Evolutionary conservation across 2,113 vertebrate species (phyloP).

Genomic region (Chascanopsetta lugubris): DNA sequence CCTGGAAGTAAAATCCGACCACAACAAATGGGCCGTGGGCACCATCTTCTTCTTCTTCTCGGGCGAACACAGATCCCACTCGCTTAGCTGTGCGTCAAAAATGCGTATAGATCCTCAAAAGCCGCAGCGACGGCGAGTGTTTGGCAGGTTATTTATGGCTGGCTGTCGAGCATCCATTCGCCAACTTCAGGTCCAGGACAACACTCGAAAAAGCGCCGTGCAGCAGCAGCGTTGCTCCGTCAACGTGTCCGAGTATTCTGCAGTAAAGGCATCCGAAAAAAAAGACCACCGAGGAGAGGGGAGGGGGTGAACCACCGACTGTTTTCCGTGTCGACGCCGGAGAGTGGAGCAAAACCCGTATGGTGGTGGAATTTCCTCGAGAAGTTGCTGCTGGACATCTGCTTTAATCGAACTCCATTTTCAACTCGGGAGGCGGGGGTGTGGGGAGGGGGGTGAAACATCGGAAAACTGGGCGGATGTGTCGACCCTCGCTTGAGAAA

Average conservation of each 20-base stretch:
- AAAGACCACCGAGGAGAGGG: neutral
- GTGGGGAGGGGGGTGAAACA: conserved; percentile 71
- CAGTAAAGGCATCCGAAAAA: conserved; percentile 63
- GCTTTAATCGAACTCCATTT: conserved; percentile 86
- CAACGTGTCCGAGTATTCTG: conserved; percentile 68
- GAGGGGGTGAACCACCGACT: neutral
- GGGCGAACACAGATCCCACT: conserved; percentile 46
- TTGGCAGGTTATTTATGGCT: conserved; percentile 72
- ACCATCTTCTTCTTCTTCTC: conserved; percentile 68
- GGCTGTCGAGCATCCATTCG: conserved; percentile 80
- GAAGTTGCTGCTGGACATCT: conserved; percentile 78
- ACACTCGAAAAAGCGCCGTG: conserved; percentile 74
- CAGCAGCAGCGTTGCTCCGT: conserved; percentile 68
- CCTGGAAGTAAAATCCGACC: conserved; percentile 82
- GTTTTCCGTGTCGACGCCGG: neutral
- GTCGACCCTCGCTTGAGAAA: conserved; percentile 81
- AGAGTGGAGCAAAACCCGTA: conserved; percentile 5
- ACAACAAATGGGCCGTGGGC: conserved; percentile 73
- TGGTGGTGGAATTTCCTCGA: conserved; percentile 51
- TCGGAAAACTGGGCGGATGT: conserved; percentile 91
- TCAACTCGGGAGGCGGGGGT: conserved; percentile 59
- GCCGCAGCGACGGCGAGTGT: conserved; percentile 38
- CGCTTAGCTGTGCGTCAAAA: conserved; percentile 23
- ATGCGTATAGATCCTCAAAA: conserved; percentile 60
- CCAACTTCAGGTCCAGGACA: conserved; percentile 78